phyloP scores from a whole-genome alignment of 2,888 invertebrate genomes.

The Spicauda simplicius region DNA sequence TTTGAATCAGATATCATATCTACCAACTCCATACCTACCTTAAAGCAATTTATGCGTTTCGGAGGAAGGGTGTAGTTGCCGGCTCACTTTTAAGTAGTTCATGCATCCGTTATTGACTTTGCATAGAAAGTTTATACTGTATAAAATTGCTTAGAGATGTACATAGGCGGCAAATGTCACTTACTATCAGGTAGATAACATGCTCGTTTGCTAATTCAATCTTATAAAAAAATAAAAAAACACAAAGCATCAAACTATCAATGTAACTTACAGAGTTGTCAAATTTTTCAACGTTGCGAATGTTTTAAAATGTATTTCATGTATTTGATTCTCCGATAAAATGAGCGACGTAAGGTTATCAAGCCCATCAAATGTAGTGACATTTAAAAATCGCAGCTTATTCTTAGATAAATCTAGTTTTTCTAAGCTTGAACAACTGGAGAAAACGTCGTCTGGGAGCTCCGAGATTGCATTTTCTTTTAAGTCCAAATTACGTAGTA shows the following conservation, averaged over 20 bases:
- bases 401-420: constrained; percentile 89
- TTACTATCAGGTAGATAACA: too few species aligned
- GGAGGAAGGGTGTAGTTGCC: too few species aligned
- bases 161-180: too few species aligned
- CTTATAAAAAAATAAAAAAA: too few species aligned
- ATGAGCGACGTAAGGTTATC: constrained; percentile 87
- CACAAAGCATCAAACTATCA: too few species aligned
- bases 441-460: constrained; percentile 85
- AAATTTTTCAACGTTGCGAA: constrained; percentile 87
- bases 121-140: too few species aligned
- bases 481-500: constrained; percentile 87
- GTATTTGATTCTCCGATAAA: constrained; percentile 89
- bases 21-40: too few species aligned
- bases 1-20: constrained; percentile 5
- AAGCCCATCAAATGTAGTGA: constrained; percentile 86
- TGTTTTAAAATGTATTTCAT: constrained; percentile 85
- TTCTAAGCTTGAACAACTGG: constrained; percentile 83
- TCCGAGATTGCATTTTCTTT: constrained; percentile 87
- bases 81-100: too few species aligned
- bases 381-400: constrained; percentile 86
- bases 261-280: constrained; percentile 87
- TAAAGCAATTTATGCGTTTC: neutral
- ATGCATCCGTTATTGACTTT: too few species aligned
- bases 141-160: too few species aligned
- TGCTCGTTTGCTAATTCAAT: too few species aligned